Evolutionary conservation across 1,140 invertebrate genomes (phyloP), one percentile per base, ranked within the genome.

Genomic region (Drosophila serrata): DNA sequence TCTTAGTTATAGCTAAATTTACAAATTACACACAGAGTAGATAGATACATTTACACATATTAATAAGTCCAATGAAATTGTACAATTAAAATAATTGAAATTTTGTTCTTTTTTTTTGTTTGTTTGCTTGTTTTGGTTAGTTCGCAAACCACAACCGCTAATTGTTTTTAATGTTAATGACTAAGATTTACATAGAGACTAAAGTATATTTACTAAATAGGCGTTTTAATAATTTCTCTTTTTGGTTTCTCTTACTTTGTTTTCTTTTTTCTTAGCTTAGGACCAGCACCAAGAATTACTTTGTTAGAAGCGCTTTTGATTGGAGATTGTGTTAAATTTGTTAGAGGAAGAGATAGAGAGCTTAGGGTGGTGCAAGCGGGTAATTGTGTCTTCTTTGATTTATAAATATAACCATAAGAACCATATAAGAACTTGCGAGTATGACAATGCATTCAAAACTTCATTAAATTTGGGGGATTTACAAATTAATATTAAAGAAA

Each of bases 251-350:
- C 3, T 4, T 24, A 15, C 5, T 46, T 75, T 43, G n/a, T 8
- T 69, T 49, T 46, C 45, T 13, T 53, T 59, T 62, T 53, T 79
- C 60, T 81, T 86, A 85, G 82, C 63, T 43, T 56, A 80, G 81
- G 46, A 84, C 84, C 82, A 87, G 82, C 82, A 87, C 82, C 82
- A 70, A 65, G 58, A 69, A 62, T 73, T 72, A 24, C 45, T 69
- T 82, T 62, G 68, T 87, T 88, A 87, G 84, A 88, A 87, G 84
- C 84, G 72, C 80, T 82, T 84, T 67, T 24, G 72, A 84, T 87
- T 80, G 72, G 58, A 80, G 55, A 55, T 81, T 53, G 29, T 53
- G 33, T 53, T 37, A 37, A 31, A 53, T 15, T 53, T 46, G 55
- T 78, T 51, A 56, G 19, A 43, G 48, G 58, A 43, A 53, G 61